phyloP scores from a whole-genome alignment of 2,113 vertebrate species.

The Mungos mungo region DNA sequence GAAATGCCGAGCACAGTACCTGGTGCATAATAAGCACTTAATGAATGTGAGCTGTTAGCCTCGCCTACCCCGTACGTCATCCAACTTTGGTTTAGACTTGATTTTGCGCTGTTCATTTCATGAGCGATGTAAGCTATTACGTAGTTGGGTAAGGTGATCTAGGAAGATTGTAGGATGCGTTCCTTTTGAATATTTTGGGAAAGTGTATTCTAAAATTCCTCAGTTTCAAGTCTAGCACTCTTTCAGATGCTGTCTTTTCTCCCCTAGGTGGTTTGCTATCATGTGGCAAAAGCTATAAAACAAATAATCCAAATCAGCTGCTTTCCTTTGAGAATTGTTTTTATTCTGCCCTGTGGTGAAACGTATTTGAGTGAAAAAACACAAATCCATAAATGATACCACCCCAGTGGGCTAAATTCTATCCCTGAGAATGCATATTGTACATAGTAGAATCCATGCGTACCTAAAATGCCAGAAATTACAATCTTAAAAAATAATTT shows the following conservation, averaged over 20 bases:
- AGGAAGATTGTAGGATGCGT: background rate
- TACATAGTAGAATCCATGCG: background rate
- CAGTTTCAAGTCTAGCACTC: background rate
- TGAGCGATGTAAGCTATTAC: background rate
- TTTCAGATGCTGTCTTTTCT: background rate
- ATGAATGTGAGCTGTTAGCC: background rate
- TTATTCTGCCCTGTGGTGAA: background rate
- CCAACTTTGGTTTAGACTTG: background rate
- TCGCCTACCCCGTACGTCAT: background rate
- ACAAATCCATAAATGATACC: background rate
- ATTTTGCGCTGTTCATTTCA: background rate
- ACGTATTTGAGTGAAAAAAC: background rate
- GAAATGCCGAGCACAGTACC: background rate
- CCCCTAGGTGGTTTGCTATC: background rate
- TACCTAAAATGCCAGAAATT: background rate
- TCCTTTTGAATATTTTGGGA: background rate
- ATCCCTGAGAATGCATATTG: background rate
- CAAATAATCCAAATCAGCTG: background rate
- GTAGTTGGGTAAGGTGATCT: background rate
- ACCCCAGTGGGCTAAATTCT: background rate
- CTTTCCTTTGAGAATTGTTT: conserved; percentile 27
- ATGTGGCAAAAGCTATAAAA: background rate
- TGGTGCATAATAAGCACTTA: background rate
- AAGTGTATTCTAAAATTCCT: background rate
- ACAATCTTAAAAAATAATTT: background rate